phyloP scores from a whole-genome alignment of 1,140 invertebrate genomes.

The Maconellicoccus hirsutus region DNA sequence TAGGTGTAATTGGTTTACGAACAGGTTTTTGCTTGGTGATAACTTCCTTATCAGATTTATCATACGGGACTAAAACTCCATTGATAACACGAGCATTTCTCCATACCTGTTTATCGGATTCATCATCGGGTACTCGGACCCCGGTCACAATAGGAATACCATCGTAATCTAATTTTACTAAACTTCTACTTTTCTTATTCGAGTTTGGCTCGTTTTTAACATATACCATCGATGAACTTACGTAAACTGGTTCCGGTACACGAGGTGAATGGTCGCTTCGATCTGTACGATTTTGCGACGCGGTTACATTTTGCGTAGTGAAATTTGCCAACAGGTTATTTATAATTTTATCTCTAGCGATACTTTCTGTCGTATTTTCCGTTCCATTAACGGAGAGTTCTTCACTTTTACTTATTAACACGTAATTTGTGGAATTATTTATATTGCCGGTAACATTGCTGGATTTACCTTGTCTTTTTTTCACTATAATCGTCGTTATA shows the following conservation, averaged over 20 bases:
- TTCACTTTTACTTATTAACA: constrained; percentile 11
- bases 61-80: constrained; percentile 48
- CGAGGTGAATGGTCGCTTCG: background rate
- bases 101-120: constrained; percentile 68
- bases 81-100: constrained; percentile 76
- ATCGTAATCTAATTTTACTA: constrained; percentile 48
- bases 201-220: constrained; percentile 40
- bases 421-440: background rate
- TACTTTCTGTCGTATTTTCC: background rate
- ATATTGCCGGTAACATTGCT: background rate
- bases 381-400: background rate
- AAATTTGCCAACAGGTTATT: background rate
- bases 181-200: constrained; percentile 40
- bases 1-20: background rate
- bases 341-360: background rate
- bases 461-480: constrained; percentile 45
- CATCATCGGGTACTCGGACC: constrained; percentile 65
- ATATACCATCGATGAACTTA: constrained; percentile 47
- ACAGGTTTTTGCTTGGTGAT: background rate
- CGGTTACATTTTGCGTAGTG: background rate
- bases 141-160: constrained; percentile 68
- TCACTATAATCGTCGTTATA: constrained; percentile 61
- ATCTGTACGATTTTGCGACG: background rate
- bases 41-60: constrained; percentile 26
- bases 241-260: constrained; percentile 51